Conservation (phyloP, 37 sponge, comb jelly and placozoan species). For the Haliclona indistincta region DNA sequence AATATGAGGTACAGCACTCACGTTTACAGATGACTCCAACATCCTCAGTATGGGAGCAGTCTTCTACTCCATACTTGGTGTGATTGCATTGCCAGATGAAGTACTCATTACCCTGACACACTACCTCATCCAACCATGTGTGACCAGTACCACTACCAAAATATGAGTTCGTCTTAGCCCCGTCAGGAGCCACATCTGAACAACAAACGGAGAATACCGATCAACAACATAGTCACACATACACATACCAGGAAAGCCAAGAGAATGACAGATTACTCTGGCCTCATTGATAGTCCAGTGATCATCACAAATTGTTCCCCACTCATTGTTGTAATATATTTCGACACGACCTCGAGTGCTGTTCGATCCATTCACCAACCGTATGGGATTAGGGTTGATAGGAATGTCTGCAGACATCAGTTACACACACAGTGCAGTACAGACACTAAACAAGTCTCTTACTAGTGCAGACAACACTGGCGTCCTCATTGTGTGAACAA, state of each 20-base stretch:
- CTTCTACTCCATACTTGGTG: conserved; percentile 2
- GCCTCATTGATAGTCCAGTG: conserved; percentile 51
- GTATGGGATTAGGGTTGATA: conserved; percentile 43
- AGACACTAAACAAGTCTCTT: neutral
- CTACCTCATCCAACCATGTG: conserved; percentile 62
- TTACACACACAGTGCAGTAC: neutral
- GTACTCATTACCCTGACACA: conserved; percentile 13
- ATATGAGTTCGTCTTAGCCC: neutral
- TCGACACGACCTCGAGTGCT: conserved; percentile 54
- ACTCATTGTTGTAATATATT: conserved; percentile 59
- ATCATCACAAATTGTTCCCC: conserved; percentile 77
- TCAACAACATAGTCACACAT: neutral
- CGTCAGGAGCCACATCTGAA: neutral
- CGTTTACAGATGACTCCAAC: conserved; percentile 40
- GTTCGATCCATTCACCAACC: conserved; percentile 36
- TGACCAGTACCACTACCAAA: conserved; percentile 65
- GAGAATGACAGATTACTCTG: conserved; percentile 32
- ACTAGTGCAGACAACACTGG: conserved; percentile 56
- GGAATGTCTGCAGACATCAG: conserved; percentile 12
- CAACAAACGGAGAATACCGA: neutral
- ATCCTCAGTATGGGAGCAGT: conserved; percentile 52
- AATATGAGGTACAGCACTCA: conserved; percentile 7
- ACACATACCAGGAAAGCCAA: conserved; percentile 46
- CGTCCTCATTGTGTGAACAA: conserved; percentile 49
- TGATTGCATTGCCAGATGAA: conserved; percentile 9